Evolutionary conservation across 2,888 invertebrate species (phyloP).

Genomic region (Euplagia quadripunctaria): DNA sequence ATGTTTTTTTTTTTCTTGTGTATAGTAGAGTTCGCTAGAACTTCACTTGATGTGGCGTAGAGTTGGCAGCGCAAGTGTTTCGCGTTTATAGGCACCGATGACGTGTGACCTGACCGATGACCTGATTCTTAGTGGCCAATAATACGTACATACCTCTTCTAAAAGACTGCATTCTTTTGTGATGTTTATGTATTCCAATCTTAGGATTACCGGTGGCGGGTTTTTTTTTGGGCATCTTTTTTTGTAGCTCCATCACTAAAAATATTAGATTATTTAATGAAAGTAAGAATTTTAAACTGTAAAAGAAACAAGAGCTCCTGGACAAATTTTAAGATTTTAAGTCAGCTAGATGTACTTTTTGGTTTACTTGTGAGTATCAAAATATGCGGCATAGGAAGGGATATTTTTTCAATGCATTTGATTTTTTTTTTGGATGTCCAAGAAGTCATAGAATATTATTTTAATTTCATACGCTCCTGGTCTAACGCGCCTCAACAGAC

Average conservation of each 20-base stretch:
- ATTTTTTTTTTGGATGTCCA: no score
- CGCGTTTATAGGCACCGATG: background rate
- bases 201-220: slow-evolving; percentile 54
- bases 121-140: no score
- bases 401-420: no score
- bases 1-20: background rate
- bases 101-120: background rate
- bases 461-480: no score
- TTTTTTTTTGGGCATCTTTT: slow-evolving; percentile 57
- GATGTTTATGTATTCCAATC: slow-evolving; percentile 20
- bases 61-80: background rate
- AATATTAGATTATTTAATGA: slow-evolving; percentile 2
- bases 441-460: no score
- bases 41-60: background rate
- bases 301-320: background rate
- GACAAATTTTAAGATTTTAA: background rate
- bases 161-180: background rate
- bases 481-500: no score
- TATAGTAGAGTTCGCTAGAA: background rate
- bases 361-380: background rate
- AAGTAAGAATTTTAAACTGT: background rate
- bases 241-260: slow-evolving; percentile 51
- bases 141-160: slow-evolving; percentile 3
- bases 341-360: background rate
- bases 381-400: background rate